These are phyloP conservation scores for Tetrao urogallus DNA, from an alignment of 2,113 vertebrate species.

Conservation along the genomic window DNA sequence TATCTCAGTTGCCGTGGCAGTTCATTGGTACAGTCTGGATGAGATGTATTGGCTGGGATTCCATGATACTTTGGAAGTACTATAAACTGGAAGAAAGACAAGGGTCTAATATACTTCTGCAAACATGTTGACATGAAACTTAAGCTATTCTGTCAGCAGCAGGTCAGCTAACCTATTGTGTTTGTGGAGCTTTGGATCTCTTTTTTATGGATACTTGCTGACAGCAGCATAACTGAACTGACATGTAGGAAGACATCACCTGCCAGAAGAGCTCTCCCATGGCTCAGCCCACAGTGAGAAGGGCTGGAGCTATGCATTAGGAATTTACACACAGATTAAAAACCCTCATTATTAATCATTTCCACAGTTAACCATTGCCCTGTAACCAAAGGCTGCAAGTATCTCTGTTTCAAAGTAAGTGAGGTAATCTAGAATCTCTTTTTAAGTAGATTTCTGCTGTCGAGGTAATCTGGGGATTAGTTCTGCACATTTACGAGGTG, in stretches of 20 bases:
- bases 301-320: fast-evolving
- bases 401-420: not conserved
- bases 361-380: not conserved
- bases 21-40: not conserved
- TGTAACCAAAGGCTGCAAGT: not conserved
- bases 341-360: slow-evolving; percentile 4
- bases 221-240: not conserved
- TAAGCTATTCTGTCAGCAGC: not conserved
- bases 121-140: not conserved
- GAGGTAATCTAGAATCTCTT: not conserved
- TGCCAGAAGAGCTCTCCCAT: not conserved
- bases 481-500: not conserved
- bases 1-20: not conserved
- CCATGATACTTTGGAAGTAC: not conserved
- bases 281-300: not conserved
- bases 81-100: not conserved
- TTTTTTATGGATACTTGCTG: not conserved
- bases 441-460: slow-evolving; percentile 23
- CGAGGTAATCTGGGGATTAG: not conserved
- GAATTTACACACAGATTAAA: not conserved
- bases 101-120: not conserved
- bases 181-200: not conserved
- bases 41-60: not conserved
- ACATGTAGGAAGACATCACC: not conserved
- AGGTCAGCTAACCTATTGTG: not conserved